Percentiles rank a stretch among this genome's conserved stretches.
Conservation (phyloP, 1,140 invertebrate genomes). For the Pseudoatta argentina region DNA sequence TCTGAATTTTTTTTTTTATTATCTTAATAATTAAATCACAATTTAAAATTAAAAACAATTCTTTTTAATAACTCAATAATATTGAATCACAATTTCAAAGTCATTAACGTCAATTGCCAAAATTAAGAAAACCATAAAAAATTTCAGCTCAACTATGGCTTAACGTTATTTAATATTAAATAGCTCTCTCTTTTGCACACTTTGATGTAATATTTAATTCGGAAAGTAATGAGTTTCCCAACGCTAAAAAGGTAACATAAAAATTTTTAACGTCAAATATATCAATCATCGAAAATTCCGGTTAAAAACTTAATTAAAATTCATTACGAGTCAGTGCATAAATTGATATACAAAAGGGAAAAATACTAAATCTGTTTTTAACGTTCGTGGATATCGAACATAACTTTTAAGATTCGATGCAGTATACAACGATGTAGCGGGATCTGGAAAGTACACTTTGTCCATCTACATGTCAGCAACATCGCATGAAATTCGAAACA, state of each 20-base stretch:
- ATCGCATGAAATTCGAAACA: constrained; percentile 38
- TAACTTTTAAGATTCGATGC: neutral
- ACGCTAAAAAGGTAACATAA: neutral
- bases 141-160: neutral
- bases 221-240: neutral
- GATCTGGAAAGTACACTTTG: constrained; percentile 20
- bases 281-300: neutral
- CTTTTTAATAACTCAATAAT: neutral
- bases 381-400: neutral
- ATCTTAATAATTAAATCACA: neutral
- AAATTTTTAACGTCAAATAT: constrained; percentile 7
- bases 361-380: constrained; percentile 15
- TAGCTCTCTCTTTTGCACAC: neutral
- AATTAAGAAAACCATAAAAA: neutral
- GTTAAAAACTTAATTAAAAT: constrained; percentile 1
- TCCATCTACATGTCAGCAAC: constrained; percentile 42
- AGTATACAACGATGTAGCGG: neutral
- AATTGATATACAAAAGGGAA: neutral
- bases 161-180: constrained; percentile 10
- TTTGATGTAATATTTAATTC: constrained; percentile 4
- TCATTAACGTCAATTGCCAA: neutral
- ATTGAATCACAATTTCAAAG: neutral
- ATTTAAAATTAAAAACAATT: neutral
- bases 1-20: neutral
- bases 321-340: neutral